Conservation (phyloP, 2,797 vertebrate species). For the Macropodus opercularis region DNA sequence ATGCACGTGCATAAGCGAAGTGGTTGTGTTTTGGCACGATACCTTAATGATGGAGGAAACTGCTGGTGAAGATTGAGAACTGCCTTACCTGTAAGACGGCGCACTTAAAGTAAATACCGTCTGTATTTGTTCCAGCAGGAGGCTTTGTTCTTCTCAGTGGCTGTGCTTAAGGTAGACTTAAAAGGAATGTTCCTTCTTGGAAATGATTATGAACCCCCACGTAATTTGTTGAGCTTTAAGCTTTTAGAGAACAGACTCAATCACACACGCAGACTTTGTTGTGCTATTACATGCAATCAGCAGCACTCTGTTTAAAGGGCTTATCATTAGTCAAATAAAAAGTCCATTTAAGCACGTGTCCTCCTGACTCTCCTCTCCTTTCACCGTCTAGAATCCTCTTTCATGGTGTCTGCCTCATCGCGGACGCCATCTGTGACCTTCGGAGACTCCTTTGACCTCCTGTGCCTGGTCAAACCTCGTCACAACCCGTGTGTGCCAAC, state of each 20-base stretch:
- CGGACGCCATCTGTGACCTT: constrained; percentile 93
- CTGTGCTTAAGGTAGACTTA: constrained; percentile 5
- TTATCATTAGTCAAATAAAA: constrained; percentile 29
- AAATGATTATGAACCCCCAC: constrained; percentile 7
- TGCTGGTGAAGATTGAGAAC: constrained; percentile 30
- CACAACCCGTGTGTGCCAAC: constrained; percentile 90
- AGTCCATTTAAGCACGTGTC: constrained; percentile 10
- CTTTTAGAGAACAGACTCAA: constrained; percentile 29
- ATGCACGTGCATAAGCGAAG: constrained; percentile 12
- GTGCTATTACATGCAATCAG: constrained; percentile 19
- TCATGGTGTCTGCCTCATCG: constrained; percentile 94
- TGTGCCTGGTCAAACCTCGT: constrained; percentile 95
- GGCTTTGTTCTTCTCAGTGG: constrained; percentile 33
- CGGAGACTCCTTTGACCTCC: constrained; percentile 93
- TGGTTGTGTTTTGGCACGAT: constrained; percentile 14
- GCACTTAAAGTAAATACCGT: constrained; percentile 42
- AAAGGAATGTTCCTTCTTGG: constrained; percentile 27
- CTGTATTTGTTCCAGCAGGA: constrained; percentile 32
- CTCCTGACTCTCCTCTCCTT: constrained; percentile 26
- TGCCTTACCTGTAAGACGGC: constrained; percentile 24
- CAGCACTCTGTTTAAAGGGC: constrained; percentile 16
- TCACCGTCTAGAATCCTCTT: constrained; percentile 86
- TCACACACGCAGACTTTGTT: constrained; percentile 16
- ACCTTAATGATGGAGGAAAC: constrained; percentile 15
- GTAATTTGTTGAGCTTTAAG: constrained; percentile 24